Percentiles rank a stretch among this genome's conserved stretches.
These are phyloP conservation scores for Ischnus inquisitorius DNA, from an alignment of 2,888 invertebrate species.

Conservation along the genomic window DNA sequence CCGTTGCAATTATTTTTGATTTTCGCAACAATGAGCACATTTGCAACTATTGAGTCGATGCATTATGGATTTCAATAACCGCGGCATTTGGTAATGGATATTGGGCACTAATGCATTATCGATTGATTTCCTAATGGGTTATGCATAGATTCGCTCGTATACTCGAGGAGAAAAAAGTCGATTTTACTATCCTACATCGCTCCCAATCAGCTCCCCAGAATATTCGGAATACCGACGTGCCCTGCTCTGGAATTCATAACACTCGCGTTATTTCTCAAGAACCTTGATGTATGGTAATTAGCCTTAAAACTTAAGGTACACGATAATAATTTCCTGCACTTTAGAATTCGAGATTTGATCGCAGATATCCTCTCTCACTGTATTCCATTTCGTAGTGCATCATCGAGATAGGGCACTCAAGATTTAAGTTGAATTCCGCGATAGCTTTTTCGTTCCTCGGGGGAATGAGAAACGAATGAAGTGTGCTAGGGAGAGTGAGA, in stretches of 20 bases:
- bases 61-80: not conserved
- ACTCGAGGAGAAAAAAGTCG: not conserved
- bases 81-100: not conserved
- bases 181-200: too few relatives aligned
- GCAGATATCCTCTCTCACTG: not conserved
- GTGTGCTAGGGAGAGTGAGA: not conserved
- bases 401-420: not conserved
- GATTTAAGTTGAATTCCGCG: conserved; percentile 12
- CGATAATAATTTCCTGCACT: not conserved
- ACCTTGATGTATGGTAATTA: not conserved
- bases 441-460: not conserved
- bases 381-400: not conserved
- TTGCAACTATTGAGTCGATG: not conserved
- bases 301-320: not conserved
- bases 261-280: too few relatives aligned
- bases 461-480: not conserved
- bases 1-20: not conserved
- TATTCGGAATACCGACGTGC: too few relatives aligned
- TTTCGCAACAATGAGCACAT: not conserved
- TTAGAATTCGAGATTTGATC: conserved; percentile 4
- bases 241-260: too few relatives aligned
- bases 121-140: not conserved
- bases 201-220: too few relatives aligned
- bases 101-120: not conserved
- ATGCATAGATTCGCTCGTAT: not conserved